These are phyloP conservation scores for Poeciliopsis turneri DNA, from an alignment of 2,797 vertebrate species.

Conservation along the genomic window DNA sequence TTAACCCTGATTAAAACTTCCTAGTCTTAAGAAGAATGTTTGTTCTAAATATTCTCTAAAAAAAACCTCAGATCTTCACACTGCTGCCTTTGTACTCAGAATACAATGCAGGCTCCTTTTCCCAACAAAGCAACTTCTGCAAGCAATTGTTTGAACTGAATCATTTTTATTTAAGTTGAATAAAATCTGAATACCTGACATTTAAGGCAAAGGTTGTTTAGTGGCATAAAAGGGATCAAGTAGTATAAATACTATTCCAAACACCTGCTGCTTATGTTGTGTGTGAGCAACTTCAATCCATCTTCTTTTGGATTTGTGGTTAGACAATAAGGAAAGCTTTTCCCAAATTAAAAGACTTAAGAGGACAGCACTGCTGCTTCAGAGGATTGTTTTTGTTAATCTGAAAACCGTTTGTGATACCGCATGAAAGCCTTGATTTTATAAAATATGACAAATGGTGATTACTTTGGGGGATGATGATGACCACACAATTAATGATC, in stretches of 20 bases:
- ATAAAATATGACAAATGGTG: constrained; percentile 76
- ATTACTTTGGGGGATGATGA: constrained; percentile 77
- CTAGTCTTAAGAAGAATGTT: background rate
- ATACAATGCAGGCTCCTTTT: background rate
- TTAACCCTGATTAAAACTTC: background rate
- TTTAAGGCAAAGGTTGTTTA: background rate
- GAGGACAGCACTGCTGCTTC: constrained; percentile 48
- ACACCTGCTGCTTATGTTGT: constrained; percentile 4
- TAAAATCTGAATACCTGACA: background rate
- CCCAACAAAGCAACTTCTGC: background rate
- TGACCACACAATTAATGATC: constrained; percentile 70
- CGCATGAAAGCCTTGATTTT: constrained; percentile 73
- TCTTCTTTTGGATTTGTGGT: constrained; percentile 23
- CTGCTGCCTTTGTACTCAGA: background rate
- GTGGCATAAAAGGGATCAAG: background rate
- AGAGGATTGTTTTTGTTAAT: constrained; percentile 73
- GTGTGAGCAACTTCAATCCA: constrained; percentile 13
- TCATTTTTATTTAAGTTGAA: background rate
- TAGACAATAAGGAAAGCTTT: constrained; percentile 16
- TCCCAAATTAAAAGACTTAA: constrained; percentile 35
- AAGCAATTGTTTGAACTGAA: background rate
- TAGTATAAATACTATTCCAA: background rate
- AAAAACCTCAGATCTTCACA: background rate
- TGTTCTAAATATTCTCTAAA: background rate
- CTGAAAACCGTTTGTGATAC: constrained; percentile 77